phyloP scores from a whole-genome alignment of 2,888 invertebrate species.

The Dryobota labecula region DNA sequence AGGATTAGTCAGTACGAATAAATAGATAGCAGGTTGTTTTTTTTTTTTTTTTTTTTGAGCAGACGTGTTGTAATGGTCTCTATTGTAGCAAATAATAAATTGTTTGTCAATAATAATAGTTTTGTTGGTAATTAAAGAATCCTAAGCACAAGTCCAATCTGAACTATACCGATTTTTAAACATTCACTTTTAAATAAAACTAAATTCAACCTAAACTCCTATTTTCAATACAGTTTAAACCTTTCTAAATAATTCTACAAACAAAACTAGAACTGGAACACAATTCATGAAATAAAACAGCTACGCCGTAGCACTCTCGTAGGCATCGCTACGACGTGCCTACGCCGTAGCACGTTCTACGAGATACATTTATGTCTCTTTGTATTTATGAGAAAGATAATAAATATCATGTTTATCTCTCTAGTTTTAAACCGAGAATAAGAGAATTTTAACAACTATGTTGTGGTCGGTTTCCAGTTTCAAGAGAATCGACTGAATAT shows the following conservation, averaged over 20 bases:
- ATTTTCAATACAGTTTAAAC: constrained; percentile 7
- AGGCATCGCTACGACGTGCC: constrained; percentile 40
- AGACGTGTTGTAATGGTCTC: no score
- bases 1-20: no score
- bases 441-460: background rate
- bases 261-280: constrained; percentile 18
- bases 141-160: no score
- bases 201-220: background rate
- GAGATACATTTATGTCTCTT: constrained; percentile 16
- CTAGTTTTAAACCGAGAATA: background rate
- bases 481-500: no score
- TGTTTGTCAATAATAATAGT: no score
- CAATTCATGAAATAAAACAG: constrained; percentile 12
- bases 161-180: background rate
- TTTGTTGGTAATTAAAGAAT: no score
- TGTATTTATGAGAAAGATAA: constrained; percentile 31
- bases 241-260: constrained; percentile 5
- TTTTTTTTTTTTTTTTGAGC: no score
- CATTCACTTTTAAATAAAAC: no score
- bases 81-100: no score
- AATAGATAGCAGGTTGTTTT: no score
- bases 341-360: constrained; percentile 49
- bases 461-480: background rate
- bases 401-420: constrained; percentile 15
- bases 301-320: constrained; percentile 38